Evolutionary conservation across 2,797 vertebrate species (phyloP).

Genomic region (Protosalanx chinensis): DNA sequence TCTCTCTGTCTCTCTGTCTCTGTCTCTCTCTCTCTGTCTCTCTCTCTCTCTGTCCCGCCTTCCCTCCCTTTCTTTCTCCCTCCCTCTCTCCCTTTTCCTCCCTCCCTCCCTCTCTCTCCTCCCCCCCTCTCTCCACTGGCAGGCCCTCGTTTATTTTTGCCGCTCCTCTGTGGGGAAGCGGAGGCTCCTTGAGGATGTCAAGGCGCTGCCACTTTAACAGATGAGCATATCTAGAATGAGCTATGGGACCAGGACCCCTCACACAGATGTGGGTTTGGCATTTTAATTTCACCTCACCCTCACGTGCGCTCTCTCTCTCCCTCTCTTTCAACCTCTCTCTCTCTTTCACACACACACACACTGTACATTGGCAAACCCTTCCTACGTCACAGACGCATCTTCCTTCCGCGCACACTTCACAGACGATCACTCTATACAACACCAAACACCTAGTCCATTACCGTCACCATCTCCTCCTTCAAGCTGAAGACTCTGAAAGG

Average conservation of each 20-base stretch:
- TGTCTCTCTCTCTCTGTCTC: too few relatives aligned
- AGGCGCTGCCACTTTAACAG: slow-evolving; percentile 65
- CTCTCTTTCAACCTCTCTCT: slow-evolving; percentile 13
- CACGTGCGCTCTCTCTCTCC: background rate
- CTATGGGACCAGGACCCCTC: slow-evolving; percentile 52
- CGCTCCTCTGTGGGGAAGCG: slow-evolving; percentile 57
- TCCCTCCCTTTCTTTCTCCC: too few relatives aligned
- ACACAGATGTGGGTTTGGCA: slow-evolving; percentile 62
- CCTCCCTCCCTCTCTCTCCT: background rate
- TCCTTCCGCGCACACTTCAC: slow-evolving; percentile 10
- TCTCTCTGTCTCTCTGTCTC: too few relatives aligned
- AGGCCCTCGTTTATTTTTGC: slow-evolving; percentile 64
- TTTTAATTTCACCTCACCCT: slow-evolving; percentile 54
- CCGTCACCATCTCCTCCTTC: slow-evolving; percentile 29
- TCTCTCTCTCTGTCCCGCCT: too few relatives aligned
- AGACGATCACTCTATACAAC: slow-evolving; percentile 6
- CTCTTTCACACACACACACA: slow-evolving; percentile 20
- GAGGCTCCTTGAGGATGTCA: slow-evolving; percentile 65
- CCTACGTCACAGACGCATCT: background rate
- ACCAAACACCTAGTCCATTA: slow-evolving; percentile 42
- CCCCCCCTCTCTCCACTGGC: slow-evolving; percentile 38
- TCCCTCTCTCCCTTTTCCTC: too few relatives aligned
- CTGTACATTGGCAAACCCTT: slow-evolving; percentile 16
- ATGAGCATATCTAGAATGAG: slow-evolving; percentile 68
- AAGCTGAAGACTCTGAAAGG: slow-evolving; percentile 50